Base-by-base conservation (phyloP, 2,113 vertebrate species). In the Varanus komodoensis region DNA sequence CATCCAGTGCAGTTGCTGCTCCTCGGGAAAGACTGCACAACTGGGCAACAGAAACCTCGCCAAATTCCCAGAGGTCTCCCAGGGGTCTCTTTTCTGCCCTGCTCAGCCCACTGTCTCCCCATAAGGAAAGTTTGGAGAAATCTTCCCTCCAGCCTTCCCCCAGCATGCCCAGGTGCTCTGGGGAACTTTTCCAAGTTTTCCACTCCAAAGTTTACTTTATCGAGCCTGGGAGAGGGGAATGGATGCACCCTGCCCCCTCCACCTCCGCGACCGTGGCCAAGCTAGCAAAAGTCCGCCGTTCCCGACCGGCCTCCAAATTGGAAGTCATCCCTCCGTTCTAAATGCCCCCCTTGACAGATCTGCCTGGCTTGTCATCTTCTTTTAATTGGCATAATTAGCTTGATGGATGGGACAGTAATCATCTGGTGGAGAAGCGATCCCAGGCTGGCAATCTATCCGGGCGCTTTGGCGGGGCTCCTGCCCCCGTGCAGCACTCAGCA, bases 371-470 rank as follows among this genome's bases (percentile, higher is more conserved):
- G 87, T 38, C 68, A 29, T 79, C 27, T 82, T 82, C 69, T 57
- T 2, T 74, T 32, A 64, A 83, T 75, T 38, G 57, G 52, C 44
- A 34, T 84, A 84, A 89, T 89, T 84, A 84, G 71, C 82, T 25
- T 89, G 88, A 89, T 84, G 71, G 81, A 89, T 89, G 88, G 54
- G 81, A 44, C 77, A 54, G 54, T 50, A 84, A 84, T 75, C 48
- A 38, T n/a, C 73, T 77, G 27, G 80, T 48, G 54, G 21, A 14
- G 3, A 9, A 78, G 71, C 19, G 57, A 77, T 84, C 82, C 82
- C 82, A 3, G 2, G 73, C 21, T n/a, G 27, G 71, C n/a, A 38
- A 67, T 78, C 81, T 12, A 25, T 82, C 68, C 50, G 54, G 69
- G 50, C 15, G 25, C 27, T n/a, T 50, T 67, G 38, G 82, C 71